Percentiles rank a stretch among this genome's conserved stretches.
These are phyloP conservation scores for Caenorhabditis auriculariae DNA, from an alignment of 2,888 invertebrate species.

Conservation along the genomic window DNA sequence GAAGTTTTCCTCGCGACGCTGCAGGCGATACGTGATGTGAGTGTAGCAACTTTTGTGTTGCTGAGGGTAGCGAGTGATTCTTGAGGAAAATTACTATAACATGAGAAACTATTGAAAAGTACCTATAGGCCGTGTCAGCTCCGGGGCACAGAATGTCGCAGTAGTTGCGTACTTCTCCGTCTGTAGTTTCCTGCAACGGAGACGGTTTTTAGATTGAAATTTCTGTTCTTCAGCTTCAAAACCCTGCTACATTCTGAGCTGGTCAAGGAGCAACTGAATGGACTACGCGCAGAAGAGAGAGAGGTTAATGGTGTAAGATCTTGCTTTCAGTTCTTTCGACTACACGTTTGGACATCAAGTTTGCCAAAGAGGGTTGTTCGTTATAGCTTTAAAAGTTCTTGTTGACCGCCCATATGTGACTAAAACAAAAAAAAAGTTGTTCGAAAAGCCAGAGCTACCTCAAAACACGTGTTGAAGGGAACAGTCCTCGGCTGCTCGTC, in stretches of 20 bases:
- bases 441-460: slow-evolving; percentile 21
- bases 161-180: slow-evolving; percentile 55
- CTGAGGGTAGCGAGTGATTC: slow-evolving; percentile 30
- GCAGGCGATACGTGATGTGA: slow-evolving; percentile 52
- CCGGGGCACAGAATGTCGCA: slow-evolving; percentile 54
- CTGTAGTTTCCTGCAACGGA: slow-evolving; percentile 46
- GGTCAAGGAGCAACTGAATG: no score
- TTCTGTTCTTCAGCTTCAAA: no score
- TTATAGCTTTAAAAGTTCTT: no score
- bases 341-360: no score
- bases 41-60: slow-evolving; percentile 48
- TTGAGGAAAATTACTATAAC: neutral
- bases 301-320: no score
- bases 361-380: no score
- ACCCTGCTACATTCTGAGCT: no score
- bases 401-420: no score
- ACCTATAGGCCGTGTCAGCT: slow-evolving; percentile 59
- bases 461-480: slow-evolving; percentile 49
- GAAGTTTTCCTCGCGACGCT: slow-evolving; percentile 48
- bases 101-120: slow-evolving; percentile 4
- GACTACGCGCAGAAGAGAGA: no score
- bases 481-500: slow-evolving; percentile 44
- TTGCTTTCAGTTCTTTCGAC: no score
- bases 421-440: neutral
- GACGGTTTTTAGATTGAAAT: neutral